Conservation (phyloP, 2,113 vertebrate species). For the Takifugu bimaculatus region DNA sequence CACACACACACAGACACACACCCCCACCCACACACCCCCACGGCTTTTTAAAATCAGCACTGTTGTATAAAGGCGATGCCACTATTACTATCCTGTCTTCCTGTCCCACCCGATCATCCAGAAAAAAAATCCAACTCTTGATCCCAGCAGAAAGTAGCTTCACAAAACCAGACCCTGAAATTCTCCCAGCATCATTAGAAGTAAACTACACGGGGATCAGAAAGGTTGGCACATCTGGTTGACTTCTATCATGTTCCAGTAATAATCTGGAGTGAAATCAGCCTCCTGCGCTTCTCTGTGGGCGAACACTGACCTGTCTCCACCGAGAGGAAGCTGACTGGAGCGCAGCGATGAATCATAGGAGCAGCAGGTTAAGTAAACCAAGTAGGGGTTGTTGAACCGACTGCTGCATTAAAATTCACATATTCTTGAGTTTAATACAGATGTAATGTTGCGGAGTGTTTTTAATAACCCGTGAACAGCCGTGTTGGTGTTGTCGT, state of each 20-base stretch:
- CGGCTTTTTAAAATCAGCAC: no score
- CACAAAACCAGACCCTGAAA: background rate
- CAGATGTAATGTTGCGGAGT: slow-evolving; percentile 15
- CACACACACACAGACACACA: no score
- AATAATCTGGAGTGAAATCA: slow-evolving; percentile 18
- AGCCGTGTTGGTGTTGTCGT: slow-evolving; percentile 25
- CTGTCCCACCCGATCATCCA: no score
- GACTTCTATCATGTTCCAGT: background rate
- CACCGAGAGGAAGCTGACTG: slow-evolving; percentile 9
- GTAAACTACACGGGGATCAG: background rate
- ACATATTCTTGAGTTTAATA: slow-evolving; percentile 3
- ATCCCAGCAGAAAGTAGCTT: no score
- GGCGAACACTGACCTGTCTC: slow-evolving; percentile 30
- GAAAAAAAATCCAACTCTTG: no score
- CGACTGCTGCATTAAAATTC: slow-evolving; percentile 38
- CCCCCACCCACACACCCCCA: no score
- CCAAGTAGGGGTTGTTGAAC: slow-evolving; percentile 19
- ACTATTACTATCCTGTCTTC: no score
- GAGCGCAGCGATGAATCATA: slow-evolving; percentile 28
- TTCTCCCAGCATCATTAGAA: background rate
- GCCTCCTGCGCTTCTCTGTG: slow-evolving; percentile 14
- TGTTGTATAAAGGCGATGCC: no score
- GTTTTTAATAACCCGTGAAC: slow-evolving; percentile 39
- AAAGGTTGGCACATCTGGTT: slow-evolving; percentile 3
- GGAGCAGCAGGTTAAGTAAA: slow-evolving; percentile 17